Base-by-base conservation (phyloP, 2,888 invertebrate genomes). In the Cheilosia vernalis region DNA sequence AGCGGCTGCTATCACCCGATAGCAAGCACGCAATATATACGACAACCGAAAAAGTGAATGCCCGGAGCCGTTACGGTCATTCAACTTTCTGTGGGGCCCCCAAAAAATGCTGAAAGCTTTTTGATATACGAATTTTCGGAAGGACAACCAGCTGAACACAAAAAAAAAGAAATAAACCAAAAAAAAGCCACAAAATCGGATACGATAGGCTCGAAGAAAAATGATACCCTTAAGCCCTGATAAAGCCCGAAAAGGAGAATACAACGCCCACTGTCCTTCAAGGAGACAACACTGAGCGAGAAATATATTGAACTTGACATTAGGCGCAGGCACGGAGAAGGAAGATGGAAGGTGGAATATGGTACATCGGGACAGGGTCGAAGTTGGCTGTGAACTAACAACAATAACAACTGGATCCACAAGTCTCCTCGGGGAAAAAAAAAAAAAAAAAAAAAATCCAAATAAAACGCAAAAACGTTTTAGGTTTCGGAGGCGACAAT, bases 291-390 rank as follows among this genome's bases (percentile, higher is more conserved):
- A 63, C 19, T 42, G 21, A 42, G 15, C 24, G 17, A 19, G 33
- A 51, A 40, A 13, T 30, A 19, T 80, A 64, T 74, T 84, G 84
- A 84, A 84, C 84, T 84, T 84, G 84, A 74, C 84, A 84, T 74
- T 74, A 84, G 84, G 74, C 55, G 19, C 44, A 84, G 51, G 37
- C 53, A 77, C 15, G 21, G 53, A 61, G 78, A 78, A 78, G 61
- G 21, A 61, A 55, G 56, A 70, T 69, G 47, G 3, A 27, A 27
- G 6, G 72, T 83, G 66, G 49, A 61, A 55, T 49, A 70, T 69
- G 47, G 10, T 13, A 37, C 37, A 10, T 37, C 13, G 37, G 37
- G 13, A 37, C 37, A 37, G 64, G 55, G 27, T 27, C 15, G 49
- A 44, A 60, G 51, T 51, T 72, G 21, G 55, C 44, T 53, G 37